phyloP scores from a whole-genome alignment of 2,888 invertebrate species.

The Malthinus seriepunctatus region DNA sequence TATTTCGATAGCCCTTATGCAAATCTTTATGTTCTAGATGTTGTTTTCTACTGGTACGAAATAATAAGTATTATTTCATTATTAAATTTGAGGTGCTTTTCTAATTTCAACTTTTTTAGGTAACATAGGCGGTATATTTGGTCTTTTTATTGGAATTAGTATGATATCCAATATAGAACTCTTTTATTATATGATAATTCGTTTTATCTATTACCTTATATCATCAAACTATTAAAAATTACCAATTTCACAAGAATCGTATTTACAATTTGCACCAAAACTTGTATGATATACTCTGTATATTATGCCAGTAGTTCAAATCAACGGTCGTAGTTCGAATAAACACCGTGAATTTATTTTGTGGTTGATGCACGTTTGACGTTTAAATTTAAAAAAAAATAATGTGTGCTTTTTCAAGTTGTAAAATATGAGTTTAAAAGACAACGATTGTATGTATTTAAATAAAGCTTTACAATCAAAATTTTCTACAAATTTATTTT shows the following conservation, averaged over 20 bases:
- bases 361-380: no score
- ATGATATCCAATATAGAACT: constrained; percentile 10
- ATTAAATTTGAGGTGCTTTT: not conserved
- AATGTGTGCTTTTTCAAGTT: not conserved
- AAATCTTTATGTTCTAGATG: constrained; percentile 8
- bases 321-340: no score
- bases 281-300: no score
- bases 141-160: constrained; percentile 20
- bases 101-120: constrained; percentile 11
- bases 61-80: constrained; percentile 1
- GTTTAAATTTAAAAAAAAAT: no score
- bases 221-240: no score
- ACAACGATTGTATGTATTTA: not conserved
- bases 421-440: constrained; percentile 1
- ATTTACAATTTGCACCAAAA: no score
- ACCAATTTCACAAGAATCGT: no score
- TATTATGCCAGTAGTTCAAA: no score
- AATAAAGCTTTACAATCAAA: no score
- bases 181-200: constrained; percentile 12
- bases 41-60: constrained; percentile 14
- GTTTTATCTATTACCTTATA: not conserved
- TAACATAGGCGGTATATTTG: constrained; percentile 22
- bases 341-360: no score
- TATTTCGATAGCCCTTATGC: not conserved
- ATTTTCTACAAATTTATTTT: not conserved